phyloP scores from a whole-genome alignment of 2,797 vertebrate genomes.

The Cirrhinus mrigala region DNA sequence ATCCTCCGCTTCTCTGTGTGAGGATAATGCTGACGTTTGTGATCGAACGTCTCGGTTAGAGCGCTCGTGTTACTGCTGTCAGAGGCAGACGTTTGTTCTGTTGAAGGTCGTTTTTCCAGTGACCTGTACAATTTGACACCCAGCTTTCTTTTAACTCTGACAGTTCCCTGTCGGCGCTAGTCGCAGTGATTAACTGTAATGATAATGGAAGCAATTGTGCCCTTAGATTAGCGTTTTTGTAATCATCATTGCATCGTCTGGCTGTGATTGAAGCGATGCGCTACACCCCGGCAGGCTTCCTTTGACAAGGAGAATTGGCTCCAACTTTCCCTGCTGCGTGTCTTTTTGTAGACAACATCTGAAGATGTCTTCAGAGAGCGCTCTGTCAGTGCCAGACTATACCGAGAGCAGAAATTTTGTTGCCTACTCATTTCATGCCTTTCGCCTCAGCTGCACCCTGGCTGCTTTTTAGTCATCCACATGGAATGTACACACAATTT shows the following conservation, averaged over 20 bases:
- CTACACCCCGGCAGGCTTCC: conserved; percentile 21
- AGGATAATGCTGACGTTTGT: conserved; percentile 31
- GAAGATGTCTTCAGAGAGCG: conserved; percentile 15
- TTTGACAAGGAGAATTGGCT: conserved; percentile 47
- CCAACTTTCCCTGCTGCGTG: conserved; percentile 27
- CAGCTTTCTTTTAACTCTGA: conserved; percentile 58
- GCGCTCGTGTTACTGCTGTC: conserved; percentile 44
- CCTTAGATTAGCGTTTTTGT: conserved; percentile 70
- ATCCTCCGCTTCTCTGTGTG: not conserved
- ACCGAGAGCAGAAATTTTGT: conserved; percentile 1
- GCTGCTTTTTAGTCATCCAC: not conserved
- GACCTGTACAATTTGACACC: conserved; percentile 61
- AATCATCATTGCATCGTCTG: conserved; percentile 73
- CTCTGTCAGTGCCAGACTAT: not conserved
- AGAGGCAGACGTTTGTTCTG: conserved; percentile 29
- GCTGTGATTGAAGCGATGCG: conserved; percentile 66
- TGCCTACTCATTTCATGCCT: conserved; percentile 12
- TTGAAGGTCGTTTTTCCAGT: conserved; percentile 52
- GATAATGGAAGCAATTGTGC: conserved; percentile 69
- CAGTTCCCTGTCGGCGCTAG: conserved; percentile 58
- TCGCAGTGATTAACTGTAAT: conserved; percentile 71
- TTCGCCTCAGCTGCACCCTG: conserved; percentile 24
- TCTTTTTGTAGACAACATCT: conserved; percentile 47
- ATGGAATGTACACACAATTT: not conserved
- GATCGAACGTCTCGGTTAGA: conserved; percentile 29